Conservation (phyloP, 37 sponge, comb jelly and placozoan species). For the Diacarnus erythraeanus region DNA sequence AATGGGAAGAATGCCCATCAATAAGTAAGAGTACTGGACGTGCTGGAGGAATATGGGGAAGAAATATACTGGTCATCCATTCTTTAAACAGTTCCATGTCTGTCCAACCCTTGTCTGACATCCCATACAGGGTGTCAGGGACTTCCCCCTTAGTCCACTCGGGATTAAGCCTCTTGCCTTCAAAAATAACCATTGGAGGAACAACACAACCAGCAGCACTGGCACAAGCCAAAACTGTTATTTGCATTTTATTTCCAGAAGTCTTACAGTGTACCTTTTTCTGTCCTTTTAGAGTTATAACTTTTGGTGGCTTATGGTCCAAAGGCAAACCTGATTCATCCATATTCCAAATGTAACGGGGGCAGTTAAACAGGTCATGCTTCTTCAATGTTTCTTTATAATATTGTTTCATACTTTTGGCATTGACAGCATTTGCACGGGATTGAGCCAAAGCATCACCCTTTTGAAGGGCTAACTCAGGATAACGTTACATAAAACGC, state of each 20-base stretch:
- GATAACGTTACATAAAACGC: too few species aligned
- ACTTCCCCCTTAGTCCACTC: constrained; percentile 34
- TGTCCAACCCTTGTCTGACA: constrained; percentile 53
- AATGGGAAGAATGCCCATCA: constrained; percentile 41
- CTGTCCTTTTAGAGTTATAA: constrained; percentile 22
- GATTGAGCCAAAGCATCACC: neutral
- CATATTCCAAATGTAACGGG: constrained; percentile 11
- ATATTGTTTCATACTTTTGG: too few species aligned
- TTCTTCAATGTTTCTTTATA: constrained; percentile 13
- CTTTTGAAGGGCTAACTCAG: too few species aligned
- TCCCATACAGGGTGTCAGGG: constrained; percentile 39
- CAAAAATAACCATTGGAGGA: constrained; percentile 45
- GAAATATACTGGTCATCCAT: constrained; percentile 24
- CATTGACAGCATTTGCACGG: neutral
- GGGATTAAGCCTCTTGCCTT: constrained; percentile 13
- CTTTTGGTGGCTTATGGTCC: constrained; percentile 7
- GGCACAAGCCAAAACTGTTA: constrained; percentile 52
- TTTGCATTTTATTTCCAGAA: constrained; percentile 41
- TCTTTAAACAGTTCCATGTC: constrained; percentile 31
- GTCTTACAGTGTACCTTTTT: constrained; percentile 24
- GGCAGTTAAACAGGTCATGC: constrained; percentile 18
- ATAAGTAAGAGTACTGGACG: constrained; percentile 20
- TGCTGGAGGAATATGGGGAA: constrained; percentile 32
- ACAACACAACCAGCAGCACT: neutral
- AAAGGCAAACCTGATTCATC: neutral